A percentile compares a stretch with the other conserved stretches of the same genome.
Evolutionary conservation across 2,888 invertebrate species (phyloP).

Genomic region (Doris montereyensis): DNA sequence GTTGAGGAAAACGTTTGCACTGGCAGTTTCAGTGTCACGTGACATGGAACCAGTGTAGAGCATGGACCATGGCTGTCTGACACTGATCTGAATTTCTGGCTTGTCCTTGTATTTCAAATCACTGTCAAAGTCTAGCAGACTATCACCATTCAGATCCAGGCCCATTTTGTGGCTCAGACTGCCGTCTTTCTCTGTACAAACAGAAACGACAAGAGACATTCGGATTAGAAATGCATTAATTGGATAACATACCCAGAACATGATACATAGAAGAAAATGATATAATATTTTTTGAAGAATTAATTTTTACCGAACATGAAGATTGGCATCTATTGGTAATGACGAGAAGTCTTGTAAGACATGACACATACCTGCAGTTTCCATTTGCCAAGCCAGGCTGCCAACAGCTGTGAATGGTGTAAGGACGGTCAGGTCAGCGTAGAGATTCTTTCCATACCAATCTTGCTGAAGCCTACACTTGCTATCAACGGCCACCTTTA

Average conservation of each 20-base stretch:
- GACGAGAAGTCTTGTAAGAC: too few species aligned
- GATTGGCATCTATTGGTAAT: too few species aligned
- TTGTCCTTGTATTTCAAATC: conserved; percentile 31
- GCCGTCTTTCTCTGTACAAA: too few species aligned
- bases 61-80: conserved; percentile 54
- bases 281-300: too few species aligned
- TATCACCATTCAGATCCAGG: conserved; percentile 39
- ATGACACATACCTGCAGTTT: too few species aligned
- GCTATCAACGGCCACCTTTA: too few species aligned
- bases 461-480: conserved; percentile 27
- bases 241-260: too few species aligned
- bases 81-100: conserved; percentile 43
- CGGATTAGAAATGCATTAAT: too few species aligned
- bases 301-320: too few species aligned
- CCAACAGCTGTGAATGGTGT: conserved; percentile 38
- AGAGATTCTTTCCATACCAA: conserved; percentile 32
- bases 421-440: conserved; percentile 31
- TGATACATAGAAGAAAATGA: too few species aligned
- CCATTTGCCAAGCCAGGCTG: conserved; percentile 20
- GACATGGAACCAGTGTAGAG: conserved; percentile 47
- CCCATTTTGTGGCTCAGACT: conserved; percentile 32
- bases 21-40: conserved; percentile 47
- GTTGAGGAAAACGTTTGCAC: conserved; percentile 54
- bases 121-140: conserved; percentile 38
- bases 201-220: too few species aligned